phyloP scores from a whole-genome alignment of 1,140 invertebrate genomes.

The Oryctes rhinoceros region DNA sequence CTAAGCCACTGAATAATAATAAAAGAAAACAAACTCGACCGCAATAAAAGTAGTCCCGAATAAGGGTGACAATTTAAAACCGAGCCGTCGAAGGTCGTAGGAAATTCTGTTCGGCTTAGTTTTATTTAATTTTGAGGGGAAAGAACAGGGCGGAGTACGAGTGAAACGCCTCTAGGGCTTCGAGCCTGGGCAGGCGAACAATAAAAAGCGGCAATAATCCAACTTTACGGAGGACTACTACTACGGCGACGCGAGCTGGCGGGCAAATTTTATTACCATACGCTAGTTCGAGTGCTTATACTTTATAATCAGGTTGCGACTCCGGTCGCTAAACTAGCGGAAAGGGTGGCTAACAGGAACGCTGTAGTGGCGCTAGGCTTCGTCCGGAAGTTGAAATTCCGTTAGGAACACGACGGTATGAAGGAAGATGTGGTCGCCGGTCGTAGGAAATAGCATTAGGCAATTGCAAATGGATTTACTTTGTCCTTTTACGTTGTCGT shows the following conservation, averaged over 20 bases:
- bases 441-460: no score
- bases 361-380: background rate
- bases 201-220: background rate
- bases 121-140: background rate
- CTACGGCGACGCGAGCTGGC: background rate
- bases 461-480: no score
- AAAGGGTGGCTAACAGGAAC: background rate
- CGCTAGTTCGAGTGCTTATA: background rate
- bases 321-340: background rate
- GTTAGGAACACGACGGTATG: background rate
- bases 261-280: slow-evolving; percentile 15
- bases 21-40: background rate
- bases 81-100: background rate
- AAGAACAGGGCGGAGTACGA: background rate
- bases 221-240: background rate
- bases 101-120: slow-evolving; percentile 4
- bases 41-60: background rate
- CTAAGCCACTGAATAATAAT: background rate
- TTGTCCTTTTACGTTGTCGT: no score
- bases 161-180: background rate
- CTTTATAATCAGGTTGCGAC: background rate
- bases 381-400: background rate
- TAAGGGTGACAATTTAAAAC: slow-evolving; percentile 2
- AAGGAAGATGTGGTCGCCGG: no score
- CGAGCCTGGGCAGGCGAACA: background rate